Conservation (phyloP, 2,113 vertebrate species). For the Phodopus roborovskii region DNA sequence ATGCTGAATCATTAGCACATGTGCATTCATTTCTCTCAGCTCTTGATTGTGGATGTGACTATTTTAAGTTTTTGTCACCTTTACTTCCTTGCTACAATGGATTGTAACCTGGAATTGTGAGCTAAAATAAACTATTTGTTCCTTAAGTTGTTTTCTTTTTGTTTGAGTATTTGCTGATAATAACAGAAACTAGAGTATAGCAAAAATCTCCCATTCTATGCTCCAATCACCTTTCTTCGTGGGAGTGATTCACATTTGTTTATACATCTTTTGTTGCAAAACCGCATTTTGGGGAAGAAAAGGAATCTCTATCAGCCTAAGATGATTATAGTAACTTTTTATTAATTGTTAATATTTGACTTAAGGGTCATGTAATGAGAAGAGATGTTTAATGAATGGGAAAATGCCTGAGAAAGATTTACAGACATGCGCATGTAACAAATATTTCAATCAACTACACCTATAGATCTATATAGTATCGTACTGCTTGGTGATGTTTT, state of each 20-base stretch:
- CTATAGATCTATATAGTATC: too few species aligned
- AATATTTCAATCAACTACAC: not conserved
- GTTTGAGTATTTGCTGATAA: not conserved
- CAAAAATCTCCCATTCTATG: not conserved
- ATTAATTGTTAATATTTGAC: not conserved
- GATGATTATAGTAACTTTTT: not conserved
- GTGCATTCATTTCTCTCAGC: not conserved
- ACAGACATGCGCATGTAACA: not conserved
- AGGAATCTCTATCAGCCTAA: not conserved
- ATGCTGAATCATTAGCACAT: too few species aligned
- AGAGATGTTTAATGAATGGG: not conserved
- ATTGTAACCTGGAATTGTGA: not conserved
- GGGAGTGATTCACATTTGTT: not conserved
- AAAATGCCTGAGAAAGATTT: not conserved
- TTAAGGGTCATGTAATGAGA: not conserved
- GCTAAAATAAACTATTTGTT: not conserved
- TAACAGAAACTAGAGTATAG: not conserved
- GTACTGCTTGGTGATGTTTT: not conserved
- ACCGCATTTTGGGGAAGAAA: not conserved
- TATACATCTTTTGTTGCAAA: not conserved
- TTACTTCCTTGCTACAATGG: not conserved
- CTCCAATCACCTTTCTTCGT: not conserved
- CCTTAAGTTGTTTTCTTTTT: not conserved
- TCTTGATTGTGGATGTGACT: too few species aligned
- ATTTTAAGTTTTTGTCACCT: not conserved